Conservation (phyloP, 2,797 vertebrate species). For the Poecile montanus region DNA sequence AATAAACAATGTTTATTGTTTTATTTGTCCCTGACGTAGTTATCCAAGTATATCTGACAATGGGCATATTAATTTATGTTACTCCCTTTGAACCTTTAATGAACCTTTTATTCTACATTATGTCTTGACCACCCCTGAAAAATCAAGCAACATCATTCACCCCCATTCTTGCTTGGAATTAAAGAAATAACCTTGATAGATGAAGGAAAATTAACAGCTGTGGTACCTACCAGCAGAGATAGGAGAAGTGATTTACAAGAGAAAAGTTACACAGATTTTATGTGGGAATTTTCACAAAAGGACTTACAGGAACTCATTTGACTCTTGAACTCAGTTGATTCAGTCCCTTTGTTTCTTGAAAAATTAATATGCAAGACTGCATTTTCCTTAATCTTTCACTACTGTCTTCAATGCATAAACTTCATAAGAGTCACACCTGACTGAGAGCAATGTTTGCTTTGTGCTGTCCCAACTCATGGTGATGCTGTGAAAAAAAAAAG, state of each 20-base stretch:
- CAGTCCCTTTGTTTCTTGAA: conserved; percentile 18
- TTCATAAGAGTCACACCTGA: not conserved
- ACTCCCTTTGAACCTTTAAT: conserved; percentile 12
- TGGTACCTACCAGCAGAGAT: not conserved
- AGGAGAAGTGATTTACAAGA: not conserved
- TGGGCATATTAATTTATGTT: not conserved
- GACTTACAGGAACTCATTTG: not conserved
- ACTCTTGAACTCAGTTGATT: conserved; percentile 7
- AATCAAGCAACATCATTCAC: not conserved
- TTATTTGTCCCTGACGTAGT: not conserved
- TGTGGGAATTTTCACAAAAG: not conserved
- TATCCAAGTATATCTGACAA: conserved; percentile 22
- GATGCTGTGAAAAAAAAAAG: not conserved
- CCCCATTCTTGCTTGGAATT: not conserved
- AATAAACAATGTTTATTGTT: not conserved
- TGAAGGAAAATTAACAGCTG: conserved; percentile 4
- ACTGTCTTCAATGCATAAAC: conserved; percentile 10
- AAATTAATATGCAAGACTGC: not conserved
- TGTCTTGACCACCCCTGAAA: conserved; percentile 24
- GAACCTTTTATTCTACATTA: not conserved
- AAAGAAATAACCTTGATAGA: conserved; percentile 14
- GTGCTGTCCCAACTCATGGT: not conserved
- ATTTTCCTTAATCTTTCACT: not conserved
- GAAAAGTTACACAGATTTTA: conserved; percentile 10
- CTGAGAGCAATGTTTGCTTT: not conserved